These are phyloP conservation scores for Cricetomys ansorgei DNA, from an alignment of 2,113 vertebrate species.

Conservation along the genomic window DNA sequence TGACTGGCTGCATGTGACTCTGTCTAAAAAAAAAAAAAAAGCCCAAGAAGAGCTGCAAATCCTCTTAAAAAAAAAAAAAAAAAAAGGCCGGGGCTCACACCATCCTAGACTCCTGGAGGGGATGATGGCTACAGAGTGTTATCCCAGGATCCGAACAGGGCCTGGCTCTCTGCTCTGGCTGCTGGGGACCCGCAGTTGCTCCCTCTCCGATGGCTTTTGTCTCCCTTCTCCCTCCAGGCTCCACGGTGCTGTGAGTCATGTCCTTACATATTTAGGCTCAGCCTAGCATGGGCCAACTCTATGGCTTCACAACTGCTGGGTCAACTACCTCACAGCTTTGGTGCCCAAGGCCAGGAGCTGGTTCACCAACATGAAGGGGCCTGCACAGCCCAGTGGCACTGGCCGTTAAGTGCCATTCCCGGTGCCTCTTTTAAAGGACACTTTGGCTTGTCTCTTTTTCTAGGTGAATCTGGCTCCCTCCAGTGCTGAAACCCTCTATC, in stretches of 20 bases:
- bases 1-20: too few species aligned
- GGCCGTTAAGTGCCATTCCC: background rate
- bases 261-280: background rate
- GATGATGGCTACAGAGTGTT: background rate
- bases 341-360: background rate
- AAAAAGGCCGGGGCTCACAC: background rate
- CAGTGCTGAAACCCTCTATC: background rate
- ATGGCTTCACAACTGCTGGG: background rate
- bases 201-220: background rate
- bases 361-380: background rate
- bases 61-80: too few species aligned
- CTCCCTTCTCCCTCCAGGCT: background rate
- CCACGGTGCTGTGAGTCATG: background rate
- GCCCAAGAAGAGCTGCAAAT: background rate
- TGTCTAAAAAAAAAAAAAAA: background rate
- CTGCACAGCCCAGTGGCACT: accelerated
- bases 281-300: background rate
- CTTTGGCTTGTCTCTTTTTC: background rate
- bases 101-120: too few species aligned
- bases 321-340: background rate
- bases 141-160: background rate
- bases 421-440: background rate
- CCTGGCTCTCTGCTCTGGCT: background rate
- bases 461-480: background rate
- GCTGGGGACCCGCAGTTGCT: background rate